Conservation (phyloP, 2,888 invertebrate species). For the Patella caerulea region DNA sequence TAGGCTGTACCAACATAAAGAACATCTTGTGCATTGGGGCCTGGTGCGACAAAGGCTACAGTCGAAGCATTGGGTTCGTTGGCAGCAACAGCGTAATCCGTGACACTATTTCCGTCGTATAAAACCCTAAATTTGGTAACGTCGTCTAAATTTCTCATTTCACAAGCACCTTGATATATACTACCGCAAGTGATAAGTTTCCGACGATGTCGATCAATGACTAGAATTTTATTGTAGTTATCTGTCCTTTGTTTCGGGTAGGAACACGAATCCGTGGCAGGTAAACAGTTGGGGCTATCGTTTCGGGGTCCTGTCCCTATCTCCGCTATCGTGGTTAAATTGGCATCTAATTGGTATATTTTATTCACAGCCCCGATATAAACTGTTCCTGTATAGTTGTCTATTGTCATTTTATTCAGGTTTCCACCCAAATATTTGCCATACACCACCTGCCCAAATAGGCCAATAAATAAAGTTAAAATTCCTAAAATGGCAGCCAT, state of each 20-base stretch:
- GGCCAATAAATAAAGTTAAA: constrained; percentile 16
- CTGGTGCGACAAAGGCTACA: constrained; percentile 96
- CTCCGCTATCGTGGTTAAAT: constrained; percentile 83
- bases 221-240: constrained; percentile 64
- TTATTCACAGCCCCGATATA: constrained; percentile 82
- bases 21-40: constrained; percentile 73
- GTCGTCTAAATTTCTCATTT: constrained; percentile 55
- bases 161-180: constrained; percentile 65
- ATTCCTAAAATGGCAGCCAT: constrained; percentile 13
- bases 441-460: constrained; percentile 14
- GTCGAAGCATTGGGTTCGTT: constrained; percentile 95
- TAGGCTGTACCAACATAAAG: constrained; percentile 94
- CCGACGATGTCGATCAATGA: constrained; percentile 55
- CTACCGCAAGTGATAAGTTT: constrained; percentile 68
- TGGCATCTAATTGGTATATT: constrained; percentile 91
- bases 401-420: constrained; percentile 40
- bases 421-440: constrained; percentile 33
- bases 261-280: constrained; percentile 45
- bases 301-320: constrained; percentile 77
- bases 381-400: constrained; percentile 35
- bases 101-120: constrained; percentile 41
- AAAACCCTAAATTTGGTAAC: constrained; percentile 45
- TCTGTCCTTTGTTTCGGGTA: constrained; percentile 45
- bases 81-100: constrained; percentile 81
- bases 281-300: constrained; percentile 90